These are phyloP conservation scores for Varanus komodoensis DNA, from an alignment of 2,113 vertebrate genomes.

Conservation along the genomic window DNA sequence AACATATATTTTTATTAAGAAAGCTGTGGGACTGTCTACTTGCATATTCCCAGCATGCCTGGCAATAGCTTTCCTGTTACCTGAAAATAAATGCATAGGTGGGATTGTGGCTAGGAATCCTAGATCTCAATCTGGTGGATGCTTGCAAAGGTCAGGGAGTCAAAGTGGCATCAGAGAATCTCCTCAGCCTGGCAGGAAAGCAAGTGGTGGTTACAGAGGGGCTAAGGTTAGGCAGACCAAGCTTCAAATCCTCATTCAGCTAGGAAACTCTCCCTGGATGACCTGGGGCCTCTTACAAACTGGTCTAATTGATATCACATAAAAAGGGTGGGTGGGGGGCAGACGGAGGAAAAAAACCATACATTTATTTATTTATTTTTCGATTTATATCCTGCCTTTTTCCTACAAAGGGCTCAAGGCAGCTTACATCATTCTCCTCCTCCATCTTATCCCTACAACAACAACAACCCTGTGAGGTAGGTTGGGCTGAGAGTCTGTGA, in stretches of 20 bases:
- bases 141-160: slow-evolving; percentile 71
- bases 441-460: too few relatives aligned
- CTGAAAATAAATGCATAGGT: neutral
- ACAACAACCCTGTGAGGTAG: too few relatives aligned
- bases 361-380: too few relatives aligned
- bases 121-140: slow-evolving; percentile 41
- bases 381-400: too few relatives aligned
- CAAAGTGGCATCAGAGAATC: slow-evolving; percentile 76
- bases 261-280: neutral
- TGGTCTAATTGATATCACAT: neutral
- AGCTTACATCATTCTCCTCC: too few relatives aligned
- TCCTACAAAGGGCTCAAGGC: too few relatives aligned
- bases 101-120: slow-evolving; percentile 20
- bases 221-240: neutral
- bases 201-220: neutral
- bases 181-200: slow-evolving; percentile 69
- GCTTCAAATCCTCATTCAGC: neutral
- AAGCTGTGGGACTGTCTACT: neutral
- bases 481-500: too few relatives aligned
- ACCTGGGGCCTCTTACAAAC: too few relatives aligned
- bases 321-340: too few relatives aligned
- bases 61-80: too few relatives aligned
- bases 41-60: neutral
- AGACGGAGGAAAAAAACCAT: too few relatives aligned
- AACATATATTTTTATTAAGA: neutral